Conservation (phyloP, 1,140 invertebrate genomes). For the Drosophila micromelanica region DNA sequence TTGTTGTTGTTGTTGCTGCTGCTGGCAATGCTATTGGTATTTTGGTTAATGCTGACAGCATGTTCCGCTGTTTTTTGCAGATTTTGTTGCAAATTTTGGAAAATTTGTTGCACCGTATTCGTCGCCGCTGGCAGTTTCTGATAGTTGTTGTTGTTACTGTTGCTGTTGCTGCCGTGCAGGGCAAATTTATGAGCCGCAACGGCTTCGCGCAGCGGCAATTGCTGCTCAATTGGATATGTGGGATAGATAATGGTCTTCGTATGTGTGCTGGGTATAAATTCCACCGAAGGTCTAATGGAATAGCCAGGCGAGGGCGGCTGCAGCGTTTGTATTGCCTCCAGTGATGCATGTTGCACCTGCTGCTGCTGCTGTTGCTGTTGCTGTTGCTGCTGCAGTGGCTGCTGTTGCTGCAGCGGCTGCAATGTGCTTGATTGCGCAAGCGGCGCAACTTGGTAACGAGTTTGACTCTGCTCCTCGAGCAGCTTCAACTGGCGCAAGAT, state of each 20-base stretch:
- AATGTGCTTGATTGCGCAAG: slow-evolving; percentile 72
- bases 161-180: slow-evolving; percentile 50
- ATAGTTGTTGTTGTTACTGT: slow-evolving; percentile 60
- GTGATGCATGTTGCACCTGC: slow-evolving; percentile 63
- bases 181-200: slow-evolving; percentile 79
- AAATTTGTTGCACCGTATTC: slow-evolving; percentile 79
- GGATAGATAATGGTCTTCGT: slow-evolving; percentile 79
- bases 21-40: slow-evolving; percentile 38
- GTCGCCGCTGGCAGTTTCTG: slow-evolving; percentile 62
- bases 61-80: slow-evolving; percentile 69
- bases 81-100: slow-evolving; percentile 79
- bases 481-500: slow-evolving; percentile 88
- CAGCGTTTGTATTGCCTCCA: slow-evolving; percentile 83
- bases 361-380: slow-evolving; percentile 35
- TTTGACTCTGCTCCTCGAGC: slow-evolving; percentile 86
- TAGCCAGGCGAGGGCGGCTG: slow-evolving; percentile 71
- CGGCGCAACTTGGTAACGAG: slow-evolving; percentile 60
- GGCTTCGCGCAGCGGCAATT: slow-evolving; percentile 78
- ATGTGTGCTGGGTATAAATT: slow-evolving; percentile 81
- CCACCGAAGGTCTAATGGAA: slow-evolving; percentile 80
- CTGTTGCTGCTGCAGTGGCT: slow-evolving; percentile 25
- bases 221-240: slow-evolving; percentile 80
- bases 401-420: slow-evolving; percentile 52
- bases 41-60: slow-evolving; percentile 33
- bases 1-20: slow-evolving; percentile 24